Percentiles rank a stretch among this genome's conserved stretches.
Evolutionary conservation across 2,797 vertebrate genomes (phyloP).

Genomic region (Clarias laeviceps): DNA sequence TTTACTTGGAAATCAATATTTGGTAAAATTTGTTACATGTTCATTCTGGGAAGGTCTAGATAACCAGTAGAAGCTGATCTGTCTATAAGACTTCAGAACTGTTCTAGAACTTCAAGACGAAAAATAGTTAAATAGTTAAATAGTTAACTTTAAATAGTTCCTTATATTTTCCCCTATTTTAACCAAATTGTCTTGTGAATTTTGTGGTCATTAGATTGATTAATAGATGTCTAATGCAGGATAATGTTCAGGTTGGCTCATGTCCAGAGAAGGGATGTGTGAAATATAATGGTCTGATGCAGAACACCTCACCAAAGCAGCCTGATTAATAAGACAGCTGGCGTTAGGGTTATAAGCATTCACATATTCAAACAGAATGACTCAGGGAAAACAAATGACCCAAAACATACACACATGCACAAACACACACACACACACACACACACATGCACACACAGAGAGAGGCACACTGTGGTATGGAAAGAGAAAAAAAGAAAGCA

Average conservation of each 20-base stretch:
- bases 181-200: background rate
- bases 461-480: constrained; percentile 57
- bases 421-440: constrained; percentile 57
- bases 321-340: constrained; percentile 56
- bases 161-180: background rate
- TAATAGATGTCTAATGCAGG: background rate
- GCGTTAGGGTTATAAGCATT: constrained; percentile 44
- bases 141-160: background rate
- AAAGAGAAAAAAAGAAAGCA: constrained; percentile 43
- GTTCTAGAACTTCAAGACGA: no score
- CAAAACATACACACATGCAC: constrained; percentile 55
- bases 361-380: constrained; percentile 58
- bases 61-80: background rate
- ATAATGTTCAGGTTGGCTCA: background rate
- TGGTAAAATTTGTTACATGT: background rate
- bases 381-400: constrained; percentile 65
- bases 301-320: constrained; percentile 30
- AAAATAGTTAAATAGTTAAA: no score
- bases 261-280: constrained; percentile 34
- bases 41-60: background rate
- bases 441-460: constrained; percentile 29
- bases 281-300: constrained; percentile 23
- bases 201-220: background rate
- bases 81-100: background rate
- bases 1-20: background rate